Evolutionary conservation across 2,888 invertebrate species (phyloP), one percentile per base, ranked within the genome.

Genomic region (Stratiomys singularior): DNA sequence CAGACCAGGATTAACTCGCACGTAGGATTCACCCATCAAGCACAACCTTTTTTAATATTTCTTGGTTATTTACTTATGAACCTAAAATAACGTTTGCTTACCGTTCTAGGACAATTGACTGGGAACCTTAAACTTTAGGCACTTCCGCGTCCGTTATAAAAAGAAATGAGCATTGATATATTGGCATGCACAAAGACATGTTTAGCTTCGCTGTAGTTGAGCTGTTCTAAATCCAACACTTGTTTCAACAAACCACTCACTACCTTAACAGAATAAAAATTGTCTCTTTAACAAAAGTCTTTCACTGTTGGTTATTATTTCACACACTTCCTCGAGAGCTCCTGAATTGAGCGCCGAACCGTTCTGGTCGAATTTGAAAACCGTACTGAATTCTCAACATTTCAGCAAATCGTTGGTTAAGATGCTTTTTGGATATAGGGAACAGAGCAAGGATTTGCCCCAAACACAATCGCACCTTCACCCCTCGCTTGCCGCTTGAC

Each of bases 321-420:
- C 21, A 25, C 21, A 0, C 60, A 60, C 60, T 60, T 60, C 0
- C 1, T 23, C 60, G 60, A 60, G 25, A 60, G 5, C 58, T 58
- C 37, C 5, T 44, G 18, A 44, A 74, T 37, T 60, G 58, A 60
- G 25, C 13, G 60, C 74, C 80, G 82, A 82, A 84, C 86, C 84
- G 82, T 79, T 81, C 83, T 82, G 85, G 81, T 85, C 83, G 83
- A 82, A 83, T 82, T 83, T 82, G 82, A 83, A 82, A 82, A 82
- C 84, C 82, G 82, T 83, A 86, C 85, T 86, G 85, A 86, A 84
- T 82, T 82, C 82, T 80, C 79, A 83, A 83, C 82, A 81, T 80
- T 80, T 81, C 81, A 81, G 81, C 81, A 82, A 82, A 72, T 76
- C 72, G 67, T 56, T 66, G 28, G 77, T 67, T 67, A 77, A 67